Conservation (phyloP, 2,888 invertebrate species). For the Melanostoma mellinum region DNA sequence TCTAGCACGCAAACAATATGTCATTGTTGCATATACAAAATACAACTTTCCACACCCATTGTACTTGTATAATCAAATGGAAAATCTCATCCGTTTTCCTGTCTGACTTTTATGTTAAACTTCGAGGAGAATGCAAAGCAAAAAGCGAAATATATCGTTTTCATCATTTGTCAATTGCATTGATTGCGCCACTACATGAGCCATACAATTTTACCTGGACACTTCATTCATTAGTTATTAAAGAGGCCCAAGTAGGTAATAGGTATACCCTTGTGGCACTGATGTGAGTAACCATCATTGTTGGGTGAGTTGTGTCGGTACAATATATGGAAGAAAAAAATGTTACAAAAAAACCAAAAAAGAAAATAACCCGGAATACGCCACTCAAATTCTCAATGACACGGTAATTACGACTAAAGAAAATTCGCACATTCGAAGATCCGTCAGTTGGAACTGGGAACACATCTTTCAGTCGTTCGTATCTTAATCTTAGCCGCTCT, state of each 20-base stretch:
- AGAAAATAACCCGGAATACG: slow-evolving; percentile 51
- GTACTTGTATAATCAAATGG: slow-evolving; percentile 37
- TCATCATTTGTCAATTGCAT: slow-evolving; percentile 65
- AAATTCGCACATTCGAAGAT: slow-evolving; percentile 64
- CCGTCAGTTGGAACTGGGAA: slow-evolving; percentile 51
- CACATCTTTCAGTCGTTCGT: slow-evolving; percentile 30
- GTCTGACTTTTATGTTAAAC: slow-evolving; percentile 27
- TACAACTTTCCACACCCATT: slow-evolving; percentile 60
- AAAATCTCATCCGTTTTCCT: slow-evolving; percentile 40
- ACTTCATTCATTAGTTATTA: slow-evolving; percentile 18
- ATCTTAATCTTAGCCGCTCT: slow-evolving; percentile 18
- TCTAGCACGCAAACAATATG: slow-evolving; percentile 47
- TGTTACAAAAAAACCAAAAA: not conserved
- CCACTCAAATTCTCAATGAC: slow-evolving; percentile 31
- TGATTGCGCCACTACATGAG: slow-evolving; percentile 61
- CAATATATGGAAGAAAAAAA: too few species aligned
- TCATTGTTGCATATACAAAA: slow-evolving; percentile 42
- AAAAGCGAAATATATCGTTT: slow-evolving; percentile 22
- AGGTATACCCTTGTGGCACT: slow-evolving; percentile 10
- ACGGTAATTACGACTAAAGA: slow-evolving; percentile 61
- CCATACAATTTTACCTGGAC: slow-evolving; percentile 58
- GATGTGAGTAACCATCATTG: slow-evolving; percentile 23
- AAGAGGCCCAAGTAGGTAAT: slow-evolving; percentile 14
- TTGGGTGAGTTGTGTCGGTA: not conserved
- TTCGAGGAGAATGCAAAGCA: not conserved